phyloP scores from a whole-genome alignment of 2,797 vertebrate genomes.

The Gambusia yucatana region DNA sequence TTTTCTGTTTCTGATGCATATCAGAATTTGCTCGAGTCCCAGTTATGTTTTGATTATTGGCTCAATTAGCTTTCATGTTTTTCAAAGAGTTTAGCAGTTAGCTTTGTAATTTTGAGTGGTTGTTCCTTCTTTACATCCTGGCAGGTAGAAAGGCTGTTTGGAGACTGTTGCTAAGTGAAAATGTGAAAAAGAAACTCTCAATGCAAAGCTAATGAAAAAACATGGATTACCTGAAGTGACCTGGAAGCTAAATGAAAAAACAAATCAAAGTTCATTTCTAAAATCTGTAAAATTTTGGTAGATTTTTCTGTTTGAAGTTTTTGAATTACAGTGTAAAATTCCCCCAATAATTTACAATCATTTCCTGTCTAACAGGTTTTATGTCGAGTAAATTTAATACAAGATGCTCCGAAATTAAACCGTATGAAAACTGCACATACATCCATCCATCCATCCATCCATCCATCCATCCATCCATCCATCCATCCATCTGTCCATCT shows the following conservation, averaged over 20 bases:
- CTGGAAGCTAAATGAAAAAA: background rate
- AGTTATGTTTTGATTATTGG: background rate
- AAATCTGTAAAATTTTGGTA: background rate
- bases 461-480: background rate
- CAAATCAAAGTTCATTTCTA: background rate
- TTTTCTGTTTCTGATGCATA: background rate
- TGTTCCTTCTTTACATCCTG: background rate
- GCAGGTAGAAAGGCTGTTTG: background rate
- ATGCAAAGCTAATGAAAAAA: background rate
- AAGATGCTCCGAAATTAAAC: background rate
- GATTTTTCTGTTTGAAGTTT: background rate
- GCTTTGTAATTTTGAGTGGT: background rate
- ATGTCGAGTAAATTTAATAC: background rate
- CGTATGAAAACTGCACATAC: background rate
- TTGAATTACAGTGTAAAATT: background rate
- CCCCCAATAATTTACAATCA: background rate
- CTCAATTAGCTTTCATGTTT: background rate
- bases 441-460: background rate
- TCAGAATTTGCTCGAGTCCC: background rate
- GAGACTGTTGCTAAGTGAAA: background rate
- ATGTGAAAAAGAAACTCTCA: background rate
- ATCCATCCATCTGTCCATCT: no score
- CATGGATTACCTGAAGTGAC: background rate
- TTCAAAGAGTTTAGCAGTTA: slow-evolving; percentile 1
- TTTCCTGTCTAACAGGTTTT: background rate